These are phyloP conservation scores for Uria aalge DNA, from an alignment of 2,113 vertebrate genomes.

Conservation along the genomic window DNA sequence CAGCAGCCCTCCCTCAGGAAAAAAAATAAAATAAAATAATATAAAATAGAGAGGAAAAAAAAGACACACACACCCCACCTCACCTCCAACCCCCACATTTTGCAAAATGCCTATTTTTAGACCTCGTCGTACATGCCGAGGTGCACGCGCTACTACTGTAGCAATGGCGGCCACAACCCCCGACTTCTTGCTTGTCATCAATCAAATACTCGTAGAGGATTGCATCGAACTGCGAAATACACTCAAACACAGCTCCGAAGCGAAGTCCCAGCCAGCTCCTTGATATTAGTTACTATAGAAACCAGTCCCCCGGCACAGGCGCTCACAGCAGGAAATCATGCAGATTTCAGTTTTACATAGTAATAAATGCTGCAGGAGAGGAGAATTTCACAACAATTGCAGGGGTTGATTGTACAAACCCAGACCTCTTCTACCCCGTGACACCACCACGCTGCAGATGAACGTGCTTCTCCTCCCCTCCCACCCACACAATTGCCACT, in stretches of 20 bases:
- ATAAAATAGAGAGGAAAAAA: not conserved
- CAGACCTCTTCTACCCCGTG: not conserved
- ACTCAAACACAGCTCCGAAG: constrained; percentile 11
- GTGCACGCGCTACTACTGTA: not conserved
- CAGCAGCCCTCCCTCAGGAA: not conserved
- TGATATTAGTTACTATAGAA: constrained; percentile 71
- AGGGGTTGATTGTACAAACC: not conserved
- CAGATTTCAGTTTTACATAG: constrained; percentile 70
- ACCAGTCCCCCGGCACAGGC: constrained; percentile 58
- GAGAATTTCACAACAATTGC: constrained; percentile 33
- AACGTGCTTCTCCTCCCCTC: not conserved
- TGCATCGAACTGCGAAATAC: not conserved
- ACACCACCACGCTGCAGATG: not conserved
- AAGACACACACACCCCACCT: not conserved
- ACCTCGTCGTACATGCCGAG: accelerated
- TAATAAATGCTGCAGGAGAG: constrained; percentile 50
- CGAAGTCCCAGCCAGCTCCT: constrained; percentile 34
- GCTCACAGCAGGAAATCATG: constrained; percentile 65
- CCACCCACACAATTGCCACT: not conserved
- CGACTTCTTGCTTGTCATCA: not conserved
- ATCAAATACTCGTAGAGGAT: not conserved
- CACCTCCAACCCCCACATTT: not conserved
- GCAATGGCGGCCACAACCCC: not conserved
- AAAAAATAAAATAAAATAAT: no score
- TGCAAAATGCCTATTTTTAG: not conserved